Evolutionary conservation across 2,888 invertebrate genomes (phyloP), one percentile per base, ranked within the genome.

Genomic region (Drosophila pegasa): DNA sequence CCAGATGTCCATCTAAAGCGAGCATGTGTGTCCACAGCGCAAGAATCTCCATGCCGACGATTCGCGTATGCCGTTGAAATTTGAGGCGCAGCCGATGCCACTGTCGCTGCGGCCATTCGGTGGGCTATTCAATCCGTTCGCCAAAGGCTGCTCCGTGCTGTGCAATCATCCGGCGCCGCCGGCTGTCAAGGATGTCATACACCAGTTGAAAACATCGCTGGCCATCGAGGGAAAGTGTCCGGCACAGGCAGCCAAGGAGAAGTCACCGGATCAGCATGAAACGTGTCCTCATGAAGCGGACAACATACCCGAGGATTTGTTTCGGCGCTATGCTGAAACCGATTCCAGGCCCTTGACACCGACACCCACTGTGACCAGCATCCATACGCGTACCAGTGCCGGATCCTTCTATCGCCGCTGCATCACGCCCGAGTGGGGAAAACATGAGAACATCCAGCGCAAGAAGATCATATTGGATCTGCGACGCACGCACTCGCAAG

Each of bases 91-190:
- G 29, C 95, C 95, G 2, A 96, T 96, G 2, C 96, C 96, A 5
- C 95, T 95, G 66, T 94, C 95, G 63, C 92, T 96, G 41, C 95
- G 96, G 51, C 97, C 97, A 0, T 96, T 96, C 88, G 96, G 96
- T 3, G 96, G 95, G 0, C 93, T 97, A 0, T 96, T 95, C 92
- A 97, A 97, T 92, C 97, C 97, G 0, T 97, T 95, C 91, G 94
- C 96, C 0, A 94, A 95, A 70, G 95, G 95, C 7, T 97, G 97
- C 89, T 97, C 97, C 0, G 95, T 97, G 8, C 93, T 97, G 9
- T 97, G 97, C 92, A 97, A 97, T 91, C 97, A 97, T 91, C 97
- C 97, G 0, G 95, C 96, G 1, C 96, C 96, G 63, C 93, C 93
- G 20, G 95, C 95, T 50, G 95, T 95, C 0, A 95, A 94, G 90